Conservation (phyloP, 1,140 invertebrate genomes). For the Aphis gossypii region DNA sequence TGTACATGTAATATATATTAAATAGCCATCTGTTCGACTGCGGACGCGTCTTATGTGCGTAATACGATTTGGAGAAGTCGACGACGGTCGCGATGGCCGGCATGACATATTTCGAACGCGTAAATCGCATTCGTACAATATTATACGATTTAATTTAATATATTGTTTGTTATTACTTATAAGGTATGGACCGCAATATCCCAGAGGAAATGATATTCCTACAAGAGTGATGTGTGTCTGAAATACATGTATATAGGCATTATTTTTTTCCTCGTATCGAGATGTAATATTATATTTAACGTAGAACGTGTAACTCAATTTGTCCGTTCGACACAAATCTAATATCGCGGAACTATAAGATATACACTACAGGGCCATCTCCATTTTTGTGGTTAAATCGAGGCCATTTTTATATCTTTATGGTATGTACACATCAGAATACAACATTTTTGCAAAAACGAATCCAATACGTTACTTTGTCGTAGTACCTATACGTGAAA, state of each 20-base stretch:
- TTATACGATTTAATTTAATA: neutral
- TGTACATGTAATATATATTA: too few relatives aligned
- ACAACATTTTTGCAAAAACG: neutral
- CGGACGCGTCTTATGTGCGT: neutral
- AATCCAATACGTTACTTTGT: neutral
- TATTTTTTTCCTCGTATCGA: neutral
- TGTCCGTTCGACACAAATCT: neutral
- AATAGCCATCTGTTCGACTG: neutral
- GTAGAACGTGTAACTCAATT: neutral
- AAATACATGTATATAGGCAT: neutral
- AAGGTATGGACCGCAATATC: neutral
- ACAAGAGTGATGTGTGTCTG: neutral
- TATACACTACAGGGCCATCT: neutral
- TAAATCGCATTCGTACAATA: neutral
- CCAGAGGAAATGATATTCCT: neutral
- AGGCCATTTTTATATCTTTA: neutral
- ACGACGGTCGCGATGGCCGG: neutral
- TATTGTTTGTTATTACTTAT: neutral
- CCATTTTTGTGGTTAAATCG: neutral
- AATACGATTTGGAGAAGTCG: neutral
- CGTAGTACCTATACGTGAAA: too few relatives aligned
- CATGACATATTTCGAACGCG: neutral
- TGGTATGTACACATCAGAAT: neutral
- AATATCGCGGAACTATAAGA: neutral
- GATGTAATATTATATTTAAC: constrained; percentile 1